phyloP scores from a whole-genome alignment of 1,140 invertebrate species.

The Cydia fagiglandana region DNA sequence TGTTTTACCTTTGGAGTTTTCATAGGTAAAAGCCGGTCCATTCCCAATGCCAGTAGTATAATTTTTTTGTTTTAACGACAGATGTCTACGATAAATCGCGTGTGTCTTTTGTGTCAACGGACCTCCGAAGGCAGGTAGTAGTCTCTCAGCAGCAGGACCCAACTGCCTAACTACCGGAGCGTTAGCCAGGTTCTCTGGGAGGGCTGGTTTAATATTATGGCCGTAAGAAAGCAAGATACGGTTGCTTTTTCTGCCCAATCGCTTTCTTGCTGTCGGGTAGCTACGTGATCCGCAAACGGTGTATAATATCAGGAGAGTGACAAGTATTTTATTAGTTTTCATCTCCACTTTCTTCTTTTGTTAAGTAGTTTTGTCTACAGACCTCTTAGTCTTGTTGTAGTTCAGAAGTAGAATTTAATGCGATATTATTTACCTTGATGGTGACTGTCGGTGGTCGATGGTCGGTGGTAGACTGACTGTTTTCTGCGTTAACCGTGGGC shows the following conservation, averaged over 20 bases:
- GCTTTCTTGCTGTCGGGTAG: neutral
- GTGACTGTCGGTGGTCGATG: neutral
- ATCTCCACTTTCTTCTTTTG: neutral
- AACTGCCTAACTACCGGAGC: neutral
- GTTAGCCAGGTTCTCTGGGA: neutral
- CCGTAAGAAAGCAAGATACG: neutral
- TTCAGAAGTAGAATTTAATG: too few species aligned
- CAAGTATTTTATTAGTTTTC: neutral
- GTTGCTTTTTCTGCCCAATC: neutral
- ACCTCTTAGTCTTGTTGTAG: neutral
- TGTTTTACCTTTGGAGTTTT: neutral
- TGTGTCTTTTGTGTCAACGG: neutral
- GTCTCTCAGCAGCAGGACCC: neutral
- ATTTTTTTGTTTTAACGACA: neutral
- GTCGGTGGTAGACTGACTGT: neutral
- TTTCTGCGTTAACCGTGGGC: neutral
- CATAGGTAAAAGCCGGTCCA: neutral
- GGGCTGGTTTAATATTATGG: neutral
- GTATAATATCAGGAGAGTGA: neutral
- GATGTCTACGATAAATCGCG: neutral
- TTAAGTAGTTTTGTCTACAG: neutral
- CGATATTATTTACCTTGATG: neutral
- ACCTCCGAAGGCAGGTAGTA: neutral
- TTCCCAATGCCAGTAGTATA: neutral
- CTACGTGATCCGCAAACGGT: neutral